phyloP scores from a whole-genome alignment of 2,888 invertebrate genomes.

The Cantharis rufa region DNA sequence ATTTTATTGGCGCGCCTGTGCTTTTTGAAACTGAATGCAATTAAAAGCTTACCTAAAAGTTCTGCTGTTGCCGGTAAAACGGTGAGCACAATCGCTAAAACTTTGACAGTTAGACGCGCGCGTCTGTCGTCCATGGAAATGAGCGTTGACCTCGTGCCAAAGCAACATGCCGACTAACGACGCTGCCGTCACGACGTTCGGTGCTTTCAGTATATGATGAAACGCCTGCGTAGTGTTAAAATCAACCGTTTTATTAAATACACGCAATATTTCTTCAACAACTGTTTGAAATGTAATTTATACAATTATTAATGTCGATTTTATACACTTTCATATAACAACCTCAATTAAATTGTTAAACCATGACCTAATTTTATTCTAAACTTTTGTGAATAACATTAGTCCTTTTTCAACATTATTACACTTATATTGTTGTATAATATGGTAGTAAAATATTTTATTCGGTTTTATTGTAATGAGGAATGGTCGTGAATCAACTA shows the following conservation, averaged over 20 bases:
- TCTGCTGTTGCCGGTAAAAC: constrained; percentile 38
- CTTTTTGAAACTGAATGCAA: background rate
- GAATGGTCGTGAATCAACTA: background rate
- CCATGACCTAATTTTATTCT: background rate
- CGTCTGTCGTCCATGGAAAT: constrained; percentile 41
- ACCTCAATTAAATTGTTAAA: constrained; percentile 1
- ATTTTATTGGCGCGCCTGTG: background rate
- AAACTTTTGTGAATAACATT: background rate
- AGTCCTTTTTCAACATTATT: background rate
- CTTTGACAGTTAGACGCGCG: constrained; percentile 39
- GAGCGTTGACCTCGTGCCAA: constrained; percentile 25
- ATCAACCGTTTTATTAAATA: constrained; percentile 28
- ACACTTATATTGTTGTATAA: background rate
- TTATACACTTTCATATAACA: constrained; percentile 3
- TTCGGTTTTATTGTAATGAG: background rate
- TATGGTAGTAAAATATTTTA: background rate
- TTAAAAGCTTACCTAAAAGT: constrained; percentile 24
- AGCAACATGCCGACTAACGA: constrained; percentile 33
- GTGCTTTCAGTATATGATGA: constrained; percentile 22
- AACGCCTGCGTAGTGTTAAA: constrained; percentile 33
- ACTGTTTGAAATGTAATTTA: constrained; percentile 19
- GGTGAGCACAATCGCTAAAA: constrained; percentile 36
- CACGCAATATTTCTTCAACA: constrained; percentile 16
- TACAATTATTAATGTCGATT: constrained; percentile 10
- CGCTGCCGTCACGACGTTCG: constrained; percentile 28